Evolutionary conservation across 2,797 vertebrate genomes (phyloP).

Genomic region (Gobionotothen gibberifrons): DNA sequence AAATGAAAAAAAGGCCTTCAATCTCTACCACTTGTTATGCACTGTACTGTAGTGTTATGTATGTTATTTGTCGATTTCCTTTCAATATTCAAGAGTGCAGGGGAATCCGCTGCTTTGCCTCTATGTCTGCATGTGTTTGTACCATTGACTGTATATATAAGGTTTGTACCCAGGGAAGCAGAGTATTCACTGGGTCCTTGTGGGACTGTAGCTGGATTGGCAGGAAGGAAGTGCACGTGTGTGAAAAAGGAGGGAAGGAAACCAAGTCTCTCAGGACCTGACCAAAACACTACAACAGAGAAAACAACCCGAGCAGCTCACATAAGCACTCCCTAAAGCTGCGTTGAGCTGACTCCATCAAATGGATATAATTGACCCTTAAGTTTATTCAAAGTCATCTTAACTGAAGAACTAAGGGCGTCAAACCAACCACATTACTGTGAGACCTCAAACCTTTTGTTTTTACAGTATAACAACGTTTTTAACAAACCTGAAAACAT

Average conservation of each 20-base stretch:
- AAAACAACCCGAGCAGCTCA: slow-evolving; percentile 70
- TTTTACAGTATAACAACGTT: background rate
- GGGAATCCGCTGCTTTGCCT: slow-evolving; percentile 39
- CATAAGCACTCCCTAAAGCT: slow-evolving; percentile 53
- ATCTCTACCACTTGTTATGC: background rate
- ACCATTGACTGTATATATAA: too few species aligned
- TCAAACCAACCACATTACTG: background rate
- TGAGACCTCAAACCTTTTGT: background rate
- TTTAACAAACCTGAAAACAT: background rate
- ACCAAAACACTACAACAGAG: slow-evolving; percentile 66
- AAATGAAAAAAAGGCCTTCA: background rate
- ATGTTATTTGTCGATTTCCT: background rate
- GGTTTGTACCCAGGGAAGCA: slow-evolving; percentile 43
- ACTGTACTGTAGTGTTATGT: background rate
- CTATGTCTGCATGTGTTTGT: slow-evolving; percentile 30
- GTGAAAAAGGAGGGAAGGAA: slow-evolving; percentile 77
- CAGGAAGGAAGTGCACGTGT: slow-evolving; percentile 85
- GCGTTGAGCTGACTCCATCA: slow-evolving; percentile 36
- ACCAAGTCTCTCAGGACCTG: slow-evolving; percentile 69
- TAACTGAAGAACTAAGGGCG: slow-evolving; percentile 6
- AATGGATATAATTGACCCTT: slow-evolving; percentile 43
- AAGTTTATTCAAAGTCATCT: slow-evolving; percentile 33
- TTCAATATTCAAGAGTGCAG: slow-evolving; percentile 22
- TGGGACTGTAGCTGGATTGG: slow-evolving; percentile 52
- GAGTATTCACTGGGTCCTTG: slow-evolving; percentile 44